A percentile compares a stretch with the other conserved stretches of the same genome.
Evolutionary conservation across 2,888 invertebrate species (phyloP).

Genomic region (Dastarcus helophoroides): DNA sequence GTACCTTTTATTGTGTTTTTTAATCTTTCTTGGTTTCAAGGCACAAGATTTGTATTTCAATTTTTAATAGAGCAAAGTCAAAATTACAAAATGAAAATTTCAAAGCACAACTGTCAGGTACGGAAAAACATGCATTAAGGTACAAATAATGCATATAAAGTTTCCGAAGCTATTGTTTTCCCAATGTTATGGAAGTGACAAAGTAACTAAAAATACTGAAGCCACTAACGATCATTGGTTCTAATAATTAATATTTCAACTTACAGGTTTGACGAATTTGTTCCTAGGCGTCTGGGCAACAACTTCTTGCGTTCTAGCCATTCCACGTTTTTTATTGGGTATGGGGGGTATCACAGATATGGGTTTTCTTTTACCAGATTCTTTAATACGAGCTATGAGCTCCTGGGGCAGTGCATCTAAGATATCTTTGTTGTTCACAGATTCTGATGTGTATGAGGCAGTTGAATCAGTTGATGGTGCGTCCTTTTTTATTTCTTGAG

Average conservation of each 20-base stretch:
- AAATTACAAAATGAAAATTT: too few species aligned
- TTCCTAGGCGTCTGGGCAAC: not conserved
- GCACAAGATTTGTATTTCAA: too few species aligned
- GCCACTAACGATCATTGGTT: too few species aligned
- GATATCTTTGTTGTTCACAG: slow-evolving; percentile 29
- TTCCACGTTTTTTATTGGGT: slow-evolving; percentile 17
- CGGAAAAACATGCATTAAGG: too few species aligned
- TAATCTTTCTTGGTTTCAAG: too few species aligned
- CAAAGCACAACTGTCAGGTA: too few species aligned
- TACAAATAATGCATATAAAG: too few species aligned
- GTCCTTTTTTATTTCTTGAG: slow-evolving; percentile 5
- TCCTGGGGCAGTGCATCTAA: slow-evolving; percentile 40
- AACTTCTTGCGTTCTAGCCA: slow-evolving; percentile 7
- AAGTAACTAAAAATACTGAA: not conserved
- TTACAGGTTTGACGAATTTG: not conserved
- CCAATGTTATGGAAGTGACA: too few species aligned
- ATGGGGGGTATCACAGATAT: slow-evolving; percentile 39
- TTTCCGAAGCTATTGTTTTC: too few species aligned
- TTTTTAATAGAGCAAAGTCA: too few species aligned
- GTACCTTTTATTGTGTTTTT: too few species aligned
- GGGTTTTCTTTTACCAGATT: slow-evolving; percentile 38
- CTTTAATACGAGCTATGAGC: slow-evolving; percentile 43
- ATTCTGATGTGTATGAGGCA: slow-evolving; percentile 11
- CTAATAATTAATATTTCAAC: not conserved
- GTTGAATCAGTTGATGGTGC: too few species aligned